These are phyloP conservation scores for Lepidocyrtoides sp. DNA, from an alignment of 2,888 invertebrate genomes.

Conservation along the genomic window DNA sequence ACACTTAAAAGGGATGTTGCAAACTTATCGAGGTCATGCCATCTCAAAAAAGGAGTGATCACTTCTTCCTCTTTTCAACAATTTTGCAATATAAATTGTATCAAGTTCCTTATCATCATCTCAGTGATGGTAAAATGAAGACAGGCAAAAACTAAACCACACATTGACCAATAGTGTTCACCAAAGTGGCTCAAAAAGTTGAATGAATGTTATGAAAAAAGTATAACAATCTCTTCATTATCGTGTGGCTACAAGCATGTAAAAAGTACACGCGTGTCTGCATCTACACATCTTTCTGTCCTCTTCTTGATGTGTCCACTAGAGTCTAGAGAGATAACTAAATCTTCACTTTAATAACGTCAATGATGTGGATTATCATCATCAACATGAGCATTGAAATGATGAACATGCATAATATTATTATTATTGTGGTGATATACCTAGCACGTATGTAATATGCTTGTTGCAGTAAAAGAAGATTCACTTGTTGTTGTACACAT, in stretches of 20 bases:
- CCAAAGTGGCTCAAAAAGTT: slow-evolving; percentile 55
- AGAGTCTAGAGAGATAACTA: slow-evolving; percentile 17
- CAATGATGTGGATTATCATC: neutral
- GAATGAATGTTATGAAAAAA: slow-evolving; percentile 40
- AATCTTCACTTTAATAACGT: slow-evolving; percentile 17
- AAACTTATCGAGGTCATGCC: slow-evolving; percentile 61
- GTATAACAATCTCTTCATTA: slow-evolving; percentile 32
- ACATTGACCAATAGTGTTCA: slow-evolving; percentile 45
- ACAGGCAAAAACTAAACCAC: slow-evolving; percentile 34
- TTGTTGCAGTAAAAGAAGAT: slow-evolving; percentile 17
- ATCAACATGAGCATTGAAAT: neutral
- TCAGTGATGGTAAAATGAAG: neutral
- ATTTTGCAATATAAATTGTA: neutral
- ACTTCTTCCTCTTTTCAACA: slow-evolving; percentile 21
- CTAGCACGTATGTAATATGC: neutral
- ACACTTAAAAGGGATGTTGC: slow-evolving; percentile 30
- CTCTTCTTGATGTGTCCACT: neutral
- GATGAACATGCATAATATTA: too few species aligned
- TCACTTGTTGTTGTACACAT: slow-evolving; percentile 23
- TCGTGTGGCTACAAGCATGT: neutral
- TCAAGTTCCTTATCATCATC: neutral
- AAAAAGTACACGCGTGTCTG: neutral
- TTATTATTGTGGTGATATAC: neutral
- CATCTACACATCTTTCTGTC: too few species aligned
- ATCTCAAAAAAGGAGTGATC: slow-evolving; percentile 1